Conservation (phyloP, 2,113 vertebrate species). For the Onychostruthus taczanowskii region DNA sequence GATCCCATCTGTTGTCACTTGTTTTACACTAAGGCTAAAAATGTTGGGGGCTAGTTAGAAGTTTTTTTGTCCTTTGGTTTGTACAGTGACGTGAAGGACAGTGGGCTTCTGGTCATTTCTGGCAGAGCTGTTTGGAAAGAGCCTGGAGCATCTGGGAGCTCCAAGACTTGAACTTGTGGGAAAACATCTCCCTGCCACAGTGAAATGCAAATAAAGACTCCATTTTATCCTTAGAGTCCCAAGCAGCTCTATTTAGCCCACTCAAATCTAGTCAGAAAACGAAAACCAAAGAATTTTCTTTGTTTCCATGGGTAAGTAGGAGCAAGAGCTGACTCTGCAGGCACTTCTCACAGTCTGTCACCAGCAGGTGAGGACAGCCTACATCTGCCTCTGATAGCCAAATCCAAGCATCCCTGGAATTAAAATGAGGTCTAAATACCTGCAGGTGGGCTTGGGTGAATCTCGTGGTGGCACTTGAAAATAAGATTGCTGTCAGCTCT, state of each 20-base stretch:
- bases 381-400: not conserved
- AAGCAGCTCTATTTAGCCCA: not conserved
- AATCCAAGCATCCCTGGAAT: not conserved
- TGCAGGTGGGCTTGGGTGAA: not conserved
- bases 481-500: not conserved
- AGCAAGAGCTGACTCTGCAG: not conserved
- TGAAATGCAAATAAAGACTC: not conserved
- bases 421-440: not conserved
- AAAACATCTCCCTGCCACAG: not conserved
- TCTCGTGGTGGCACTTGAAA: accelerated
- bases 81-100: not conserved
- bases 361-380: not conserved
- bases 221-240: not conserved
- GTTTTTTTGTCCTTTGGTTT: not conserved
- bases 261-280: not conserved
- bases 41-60: not conserved
- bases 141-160: not conserved
- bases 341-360: not conserved
- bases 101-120: not conserved
- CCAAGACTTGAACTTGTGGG: not conserved
- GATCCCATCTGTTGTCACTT: conserved; percentile 49
- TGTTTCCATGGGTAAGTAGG: not conserved
- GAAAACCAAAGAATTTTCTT: not conserved
- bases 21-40: not conserved
- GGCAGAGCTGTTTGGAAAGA: not conserved